phyloP scores from a whole-genome alignment of 2,113 vertebrate species.

The Gnathonemus longibarbis region DNA sequence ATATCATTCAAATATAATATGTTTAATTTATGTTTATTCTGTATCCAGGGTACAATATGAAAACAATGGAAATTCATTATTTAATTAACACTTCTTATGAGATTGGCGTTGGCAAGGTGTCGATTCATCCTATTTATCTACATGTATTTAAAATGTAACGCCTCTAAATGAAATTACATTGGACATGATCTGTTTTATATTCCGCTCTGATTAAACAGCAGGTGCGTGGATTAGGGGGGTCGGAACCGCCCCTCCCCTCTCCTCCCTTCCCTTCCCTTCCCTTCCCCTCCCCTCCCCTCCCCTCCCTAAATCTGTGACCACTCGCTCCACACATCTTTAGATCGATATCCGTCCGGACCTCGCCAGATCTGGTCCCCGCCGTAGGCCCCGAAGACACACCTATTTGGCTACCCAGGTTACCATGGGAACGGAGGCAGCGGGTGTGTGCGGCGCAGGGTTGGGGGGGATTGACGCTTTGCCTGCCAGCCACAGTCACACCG shows the following conservation, averaged over 20 bases:
- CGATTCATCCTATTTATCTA: not conserved
- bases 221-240: constrained; percentile 1
- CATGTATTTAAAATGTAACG: not conserved
- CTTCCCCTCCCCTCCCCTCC: not conserved
- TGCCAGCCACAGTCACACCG: constrained; percentile 35
- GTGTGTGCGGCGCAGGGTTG: constrained; percentile 13
- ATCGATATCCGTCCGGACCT: constrained; percentile 55
- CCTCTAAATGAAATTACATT: not conserved
- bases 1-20: not conserved
- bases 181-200: not conserved
- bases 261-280: not conserved
- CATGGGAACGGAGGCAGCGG: constrained; percentile 49
- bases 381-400: constrained; percentile 44
- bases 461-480: constrained; percentile 25
- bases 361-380: constrained; percentile 39
- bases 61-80: not conserved
- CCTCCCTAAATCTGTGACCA: not conserved
- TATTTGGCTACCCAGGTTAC: constrained; percentile 52
- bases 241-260: not conserved
- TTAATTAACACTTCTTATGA: not conserved
- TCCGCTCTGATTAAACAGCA: constrained; percentile 3
- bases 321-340: constrained; percentile 30
- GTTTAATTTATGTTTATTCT: not conserved
- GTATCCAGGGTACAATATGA: not conserved
- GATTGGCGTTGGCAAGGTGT: not conserved